Evolutionary conservation across 2,888 invertebrate species (phyloP).

Genomic region (Sericinus montela): DNA sequence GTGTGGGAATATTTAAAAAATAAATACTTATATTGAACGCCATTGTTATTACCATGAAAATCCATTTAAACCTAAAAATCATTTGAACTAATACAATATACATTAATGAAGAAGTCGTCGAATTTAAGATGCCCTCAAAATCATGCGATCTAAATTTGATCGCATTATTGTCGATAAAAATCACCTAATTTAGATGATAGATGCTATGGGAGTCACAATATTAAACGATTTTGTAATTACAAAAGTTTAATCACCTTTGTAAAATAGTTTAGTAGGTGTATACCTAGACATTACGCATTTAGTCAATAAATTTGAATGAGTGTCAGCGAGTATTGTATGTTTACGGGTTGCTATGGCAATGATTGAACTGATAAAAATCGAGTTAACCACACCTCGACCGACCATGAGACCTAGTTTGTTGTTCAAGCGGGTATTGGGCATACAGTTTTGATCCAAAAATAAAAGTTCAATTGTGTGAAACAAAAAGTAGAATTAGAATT

Average conservation of each 20-base stretch:
- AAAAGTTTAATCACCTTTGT: neutral
- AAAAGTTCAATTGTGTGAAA: neutral
- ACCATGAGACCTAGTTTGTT: slow-evolving; percentile 47
- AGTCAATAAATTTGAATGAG: slow-evolving; percentile 58
- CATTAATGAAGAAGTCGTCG: too few relatives aligned
- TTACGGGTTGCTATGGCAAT: slow-evolving; percentile 57
- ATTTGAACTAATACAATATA: too few relatives aligned
- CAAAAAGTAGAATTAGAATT: neutral
- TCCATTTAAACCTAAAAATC: too few relatives aligned
- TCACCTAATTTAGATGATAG: too few relatives aligned
- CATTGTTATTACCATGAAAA: too few relatives aligned
- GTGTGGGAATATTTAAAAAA: slow-evolving; percentile 3
- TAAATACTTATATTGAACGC: too few relatives aligned
- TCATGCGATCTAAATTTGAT: too few relatives aligned
- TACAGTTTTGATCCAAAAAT: neutral
- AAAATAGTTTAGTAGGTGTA: slow-evolving; percentile 9
- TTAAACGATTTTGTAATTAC: too few relatives aligned
- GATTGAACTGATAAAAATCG: slow-evolving; percentile 40
- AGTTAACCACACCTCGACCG: slow-evolving; percentile 53
- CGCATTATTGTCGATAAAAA: too few relatives aligned
- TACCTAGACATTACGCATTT: slow-evolving; percentile 39
- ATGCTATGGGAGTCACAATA: too few relatives aligned
- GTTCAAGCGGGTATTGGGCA: slow-evolving; percentile 22
- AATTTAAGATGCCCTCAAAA: too few relatives aligned
- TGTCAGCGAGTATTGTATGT: slow-evolving; percentile 52